Evolutionary conservation across 1,140 invertebrate genomes (phyloP).

Genomic region (Vollenhovia emeryi): DNA sequence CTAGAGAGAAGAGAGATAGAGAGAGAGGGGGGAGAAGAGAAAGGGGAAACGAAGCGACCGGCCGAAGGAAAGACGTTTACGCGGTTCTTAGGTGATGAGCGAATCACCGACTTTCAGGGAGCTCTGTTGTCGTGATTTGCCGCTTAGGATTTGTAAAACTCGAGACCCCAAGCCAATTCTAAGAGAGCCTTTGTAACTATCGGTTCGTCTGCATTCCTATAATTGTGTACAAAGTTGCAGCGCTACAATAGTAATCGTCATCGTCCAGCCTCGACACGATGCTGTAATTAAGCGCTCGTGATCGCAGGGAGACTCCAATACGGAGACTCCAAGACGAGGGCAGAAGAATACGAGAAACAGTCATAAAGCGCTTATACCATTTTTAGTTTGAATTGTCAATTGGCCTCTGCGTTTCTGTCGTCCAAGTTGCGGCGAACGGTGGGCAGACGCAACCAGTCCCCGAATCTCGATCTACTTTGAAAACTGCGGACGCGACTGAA

Average conservation of each 20-base stretch:
- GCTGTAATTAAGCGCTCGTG: not conserved
- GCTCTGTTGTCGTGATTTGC: constrained; percentile 29
- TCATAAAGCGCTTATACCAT: constrained; percentile 18
- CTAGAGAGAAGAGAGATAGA: not conserved
- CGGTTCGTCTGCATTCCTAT: constrained; percentile 19
- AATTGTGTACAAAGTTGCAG: constrained; percentile 34
- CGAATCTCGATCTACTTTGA: not conserved
- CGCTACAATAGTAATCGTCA: constrained; percentile 31
- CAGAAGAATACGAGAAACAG: constrained; percentile 13
- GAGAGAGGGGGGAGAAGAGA: not conserved
- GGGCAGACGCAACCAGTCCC: not conserved
- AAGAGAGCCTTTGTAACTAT: constrained; percentile 34
- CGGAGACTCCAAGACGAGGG: not conserved
- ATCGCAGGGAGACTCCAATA: not conserved
- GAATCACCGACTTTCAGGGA: not conserved
- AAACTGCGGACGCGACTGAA: not conserved
- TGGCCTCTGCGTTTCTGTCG: not conserved
- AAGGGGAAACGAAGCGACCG: not conserved
- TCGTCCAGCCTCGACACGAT: not conserved
- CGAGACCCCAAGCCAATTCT: not conserved
- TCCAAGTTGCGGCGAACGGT: not conserved
- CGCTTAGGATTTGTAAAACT: constrained; percentile 9
- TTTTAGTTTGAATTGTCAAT: not conserved
- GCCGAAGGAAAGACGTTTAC: constrained; percentile 29
- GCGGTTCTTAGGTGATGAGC: constrained; percentile 41